Evolutionary conservation across 2,888 invertebrate species (phyloP).

Genomic region (Nymphalis c-album): DNA sequence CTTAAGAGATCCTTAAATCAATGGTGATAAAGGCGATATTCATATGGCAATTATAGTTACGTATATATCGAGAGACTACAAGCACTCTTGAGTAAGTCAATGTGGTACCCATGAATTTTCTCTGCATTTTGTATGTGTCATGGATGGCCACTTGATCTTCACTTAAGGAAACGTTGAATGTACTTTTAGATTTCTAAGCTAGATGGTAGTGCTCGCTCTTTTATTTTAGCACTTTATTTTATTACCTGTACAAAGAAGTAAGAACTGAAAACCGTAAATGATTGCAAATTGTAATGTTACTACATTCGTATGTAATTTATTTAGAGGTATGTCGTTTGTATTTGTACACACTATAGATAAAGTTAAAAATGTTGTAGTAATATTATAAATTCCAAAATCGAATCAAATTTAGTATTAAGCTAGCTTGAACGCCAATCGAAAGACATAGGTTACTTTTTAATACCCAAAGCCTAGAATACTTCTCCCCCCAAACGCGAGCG

Average conservation of each 20-base stretch:
- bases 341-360: too few relatives aligned
- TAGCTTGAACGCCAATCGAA: too few relatives aligned
- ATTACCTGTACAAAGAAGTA: not conserved
- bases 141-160: slow-evolving; percentile 35
- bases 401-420: too few relatives aligned
- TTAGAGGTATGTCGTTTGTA: too few relatives aligned
- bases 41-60: slow-evolving; percentile 1
- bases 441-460: too few relatives aligned
- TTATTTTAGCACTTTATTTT: not conserved
- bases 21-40: slow-evolving; percentile 21
- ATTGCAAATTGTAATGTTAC: too few relatives aligned
- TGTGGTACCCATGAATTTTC: slow-evolving; percentile 38
- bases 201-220: not conserved
- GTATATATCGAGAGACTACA: slow-evolving; percentile 26
- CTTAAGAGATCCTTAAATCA: not conserved
- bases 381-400: too few relatives aligned
- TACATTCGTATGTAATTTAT: not conserved
- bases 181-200: slow-evolving; percentile 6
- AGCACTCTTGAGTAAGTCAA: slow-evolving; percentile 28
- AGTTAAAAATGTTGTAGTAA: too few relatives aligned
- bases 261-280: too few relatives aligned
- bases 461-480: too few relatives aligned
- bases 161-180: slow-evolving; percentile 28
- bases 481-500: too few relatives aligned
- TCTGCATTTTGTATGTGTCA: slow-evolving; percentile 38